Base-by-base conservation (phyloP, 2,888 invertebrate species). In the Clunio marinus region DNA sequence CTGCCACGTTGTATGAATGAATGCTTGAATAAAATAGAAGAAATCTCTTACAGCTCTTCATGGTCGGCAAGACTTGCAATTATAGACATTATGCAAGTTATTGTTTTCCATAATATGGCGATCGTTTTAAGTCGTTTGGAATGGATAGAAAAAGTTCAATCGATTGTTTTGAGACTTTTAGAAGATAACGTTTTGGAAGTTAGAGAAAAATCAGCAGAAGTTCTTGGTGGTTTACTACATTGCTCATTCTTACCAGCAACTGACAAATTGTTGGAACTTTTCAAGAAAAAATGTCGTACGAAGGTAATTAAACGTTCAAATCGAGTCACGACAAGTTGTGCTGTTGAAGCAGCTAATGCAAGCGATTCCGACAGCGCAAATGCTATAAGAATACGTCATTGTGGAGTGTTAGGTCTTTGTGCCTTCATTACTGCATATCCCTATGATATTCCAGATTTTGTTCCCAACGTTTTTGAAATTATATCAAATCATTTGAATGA, bases 401-500 rank as follows among this genome's bases (percentile, higher is more conserved):
- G 89, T 68, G 95, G 93, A 15, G 89, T 96, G 45, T 81, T 96
- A 17, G 96, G 95, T 0, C 80, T 96, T 69, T 92, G 94, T 76
- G 89, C 93, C 4, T 92, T 91, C 77, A 85, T 96, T 51, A 86
- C 86, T 72, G 91, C 95, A 13, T 87, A 89, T 77, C 96, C 96
- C 0, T 96, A 96, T 77, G 88, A 90, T 73, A 86, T 92, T 75
- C 88, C 95, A 70, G 80, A 86, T 75, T 83, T 86, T 76, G 77
- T 91, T 76, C 88, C 96, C 70, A 85, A 86, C 62, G 86, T 95
- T 65, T 84, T 96, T 71, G 86, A 88, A 71, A 85, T 87, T 72
- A 82, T 96, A 37, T 87, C 90, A 69, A 82, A 84, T 8, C 92
- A 95, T 78, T 84, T 93, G 17, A 87, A 86, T 76, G 95, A 93